Evolutionary conservation across 92 coral and sea anemone genomes (phyloP).

Genomic region (Anthopleura xanthogrammica): DNA sequence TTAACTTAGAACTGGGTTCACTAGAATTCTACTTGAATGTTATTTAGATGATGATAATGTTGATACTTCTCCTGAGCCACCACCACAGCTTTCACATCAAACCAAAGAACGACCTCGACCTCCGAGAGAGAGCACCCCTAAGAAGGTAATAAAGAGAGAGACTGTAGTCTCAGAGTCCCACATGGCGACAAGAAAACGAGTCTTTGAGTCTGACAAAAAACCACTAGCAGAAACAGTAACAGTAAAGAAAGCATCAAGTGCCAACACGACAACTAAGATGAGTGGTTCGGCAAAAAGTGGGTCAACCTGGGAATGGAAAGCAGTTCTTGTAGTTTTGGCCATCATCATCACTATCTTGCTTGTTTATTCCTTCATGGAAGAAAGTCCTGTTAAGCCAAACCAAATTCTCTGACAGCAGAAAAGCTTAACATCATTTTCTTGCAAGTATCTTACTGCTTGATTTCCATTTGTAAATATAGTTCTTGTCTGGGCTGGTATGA

Average conservation of each 20-base stretch:
- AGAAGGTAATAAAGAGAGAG: conserved; percentile 32
- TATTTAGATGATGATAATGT: neutral
- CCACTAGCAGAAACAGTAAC: neutral
- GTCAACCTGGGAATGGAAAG: conserved; percentile 40
- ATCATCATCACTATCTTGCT: conserved; percentile 42
- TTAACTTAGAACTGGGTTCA: neutral
- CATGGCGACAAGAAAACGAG: conserved; percentile 41
- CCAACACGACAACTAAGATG: neutral
- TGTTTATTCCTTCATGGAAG: conserved; percentile 64
- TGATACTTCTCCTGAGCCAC: conserved; percentile 7
- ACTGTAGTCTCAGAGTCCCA: conserved; percentile 35
- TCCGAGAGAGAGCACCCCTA: conserved; percentile 24
- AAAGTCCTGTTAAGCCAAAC: conserved; percentile 23
- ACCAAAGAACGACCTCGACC: neutral
- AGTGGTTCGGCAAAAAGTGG: neutral
- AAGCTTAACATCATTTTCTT: neutral
- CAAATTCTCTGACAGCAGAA: neutral
- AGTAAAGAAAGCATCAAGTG: neutral
- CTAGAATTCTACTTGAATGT: neutral
- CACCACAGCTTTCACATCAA: neutral
- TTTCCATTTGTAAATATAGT: neutral
- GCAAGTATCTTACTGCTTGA: neutral
- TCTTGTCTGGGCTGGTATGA: neutral
- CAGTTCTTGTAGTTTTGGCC: conserved; percentile 51
- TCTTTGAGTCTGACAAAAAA: conserved; percentile 17